Conservation (phyloP, 2,113 vertebrate species). For the Psilopogon haemacephalus region DNA sequence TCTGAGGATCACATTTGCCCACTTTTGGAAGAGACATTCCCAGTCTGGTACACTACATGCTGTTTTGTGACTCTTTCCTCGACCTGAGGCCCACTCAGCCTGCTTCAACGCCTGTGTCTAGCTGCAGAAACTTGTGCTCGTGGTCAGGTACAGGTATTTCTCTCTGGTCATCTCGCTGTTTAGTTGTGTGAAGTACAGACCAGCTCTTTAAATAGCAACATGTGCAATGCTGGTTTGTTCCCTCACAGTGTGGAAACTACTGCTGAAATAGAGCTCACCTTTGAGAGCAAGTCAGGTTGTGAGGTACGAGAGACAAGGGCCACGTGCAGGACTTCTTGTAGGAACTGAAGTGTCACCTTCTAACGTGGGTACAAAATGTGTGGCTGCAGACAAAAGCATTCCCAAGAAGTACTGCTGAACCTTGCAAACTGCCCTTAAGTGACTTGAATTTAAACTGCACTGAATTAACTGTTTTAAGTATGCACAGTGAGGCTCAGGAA, state of each 20-base stretch:
- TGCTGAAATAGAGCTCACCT: neutral
- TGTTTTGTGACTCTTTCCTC: neutral
- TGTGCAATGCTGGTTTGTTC: neutral
- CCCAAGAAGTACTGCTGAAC: neutral
- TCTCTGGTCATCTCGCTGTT: neutral
- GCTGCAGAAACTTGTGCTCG: neutral
- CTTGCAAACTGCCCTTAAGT: neutral
- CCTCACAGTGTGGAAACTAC: neutral
- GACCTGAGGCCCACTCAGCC: neutral
- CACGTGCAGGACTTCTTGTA: neutral
- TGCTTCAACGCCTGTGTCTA: neutral
- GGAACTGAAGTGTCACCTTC: neutral
- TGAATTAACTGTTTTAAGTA: neutral
- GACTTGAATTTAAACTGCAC: conserved; percentile 43
- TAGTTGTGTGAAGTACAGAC: neutral
- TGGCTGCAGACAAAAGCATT: neutral
- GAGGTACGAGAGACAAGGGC: neutral
- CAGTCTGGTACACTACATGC: neutral
- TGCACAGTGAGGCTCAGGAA: neutral
- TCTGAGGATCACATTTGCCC: neutral
- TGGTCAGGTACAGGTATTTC: neutral
- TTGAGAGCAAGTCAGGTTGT: neutral
- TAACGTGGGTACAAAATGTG: neutral
- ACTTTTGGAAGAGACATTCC: neutral
- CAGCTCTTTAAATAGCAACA: neutral